Base-by-base conservation (phyloP, 2,113 vertebrate species). In the Brachyistius frenatus region DNA sequence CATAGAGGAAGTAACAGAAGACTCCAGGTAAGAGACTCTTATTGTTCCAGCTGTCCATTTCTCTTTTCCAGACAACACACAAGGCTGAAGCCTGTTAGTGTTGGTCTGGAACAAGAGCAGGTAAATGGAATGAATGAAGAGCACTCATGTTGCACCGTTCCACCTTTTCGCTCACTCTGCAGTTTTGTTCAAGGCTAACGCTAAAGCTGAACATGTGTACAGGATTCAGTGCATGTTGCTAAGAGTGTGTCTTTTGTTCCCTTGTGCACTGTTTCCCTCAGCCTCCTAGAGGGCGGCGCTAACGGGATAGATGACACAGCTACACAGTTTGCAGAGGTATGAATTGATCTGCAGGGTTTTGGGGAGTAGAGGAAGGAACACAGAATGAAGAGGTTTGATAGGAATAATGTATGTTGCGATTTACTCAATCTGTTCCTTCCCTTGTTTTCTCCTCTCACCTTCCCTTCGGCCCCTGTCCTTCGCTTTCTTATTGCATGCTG, bases 1-100 rank as follows among this genome's bases (percentile, higher is more conserved):
- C 73, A 97, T 99, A 15, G 97, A 99, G 84, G 97, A 98, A 93
- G 96, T 99, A 87, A 97, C 97, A 30, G 97, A 98, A 84, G 96
- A 98, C 83, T 97, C 97, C 93, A 98, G 97, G 97, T 99, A 92
- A 85, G 82, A 36, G 50, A 37, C 52, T 2, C 46, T 30, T 49
- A 47, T 67, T 55, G 16, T 32, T 53, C 11, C 41, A 1, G 0
- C 2, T 11, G 50, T 75, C 50, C 39, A 9, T 16, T 36, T 70
- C 46, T n/a, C 0, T 7, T 62, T 35, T 80, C 5, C 49, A 70
- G n/a, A 76, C 47, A 35, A 14, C 16, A 64, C 39, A 7, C 53
- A 4, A 33, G 31, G 11, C 60, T 31, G 8, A 32, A 11, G 41
- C 16, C 7, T 63, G 31, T 66, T 60, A 30, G 64, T 52, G 39